phyloP scores from a whole-genome alignment of 1,140 invertebrate species.

The Phocides pigmalion region DNA sequence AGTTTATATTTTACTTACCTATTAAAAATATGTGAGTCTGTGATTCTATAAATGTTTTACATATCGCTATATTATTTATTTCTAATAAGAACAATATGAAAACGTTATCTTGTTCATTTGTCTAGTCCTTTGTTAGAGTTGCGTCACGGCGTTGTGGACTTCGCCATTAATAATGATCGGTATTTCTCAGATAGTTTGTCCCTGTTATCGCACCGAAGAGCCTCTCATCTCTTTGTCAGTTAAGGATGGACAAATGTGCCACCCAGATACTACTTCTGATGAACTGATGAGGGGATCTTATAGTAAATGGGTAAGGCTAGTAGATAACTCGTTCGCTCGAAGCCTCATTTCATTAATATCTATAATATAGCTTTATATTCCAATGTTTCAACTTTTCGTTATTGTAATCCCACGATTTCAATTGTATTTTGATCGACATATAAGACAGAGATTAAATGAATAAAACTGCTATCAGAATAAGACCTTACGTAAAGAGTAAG shows the following conservation, averaged over 20 bases:
- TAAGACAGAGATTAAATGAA: too few species aligned
- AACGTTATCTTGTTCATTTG: constrained; percentile 76
- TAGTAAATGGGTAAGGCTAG: not conserved
- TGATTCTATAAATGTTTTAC: not conserved
- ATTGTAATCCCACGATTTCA: too few species aligned
- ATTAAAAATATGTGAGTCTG: too few species aligned
- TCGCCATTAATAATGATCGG: constrained; percentile 78
- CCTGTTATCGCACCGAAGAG: constrained; percentile 66
- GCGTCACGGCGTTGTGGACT: constrained; percentile 56
- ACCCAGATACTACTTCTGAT: constrained; percentile 62
- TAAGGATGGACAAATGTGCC: constrained; percentile 72
- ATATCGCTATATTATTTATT: constrained; percentile 4
- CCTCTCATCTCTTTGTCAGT: constrained; percentile 75
- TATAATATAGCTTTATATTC: too few species aligned
- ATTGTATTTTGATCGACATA: too few species aligned
- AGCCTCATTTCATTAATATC: too few species aligned
- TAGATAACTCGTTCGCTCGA: too few species aligned
- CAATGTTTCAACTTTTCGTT: too few species aligned
- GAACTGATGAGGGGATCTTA: constrained; percentile 7
- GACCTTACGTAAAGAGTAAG: too few species aligned
- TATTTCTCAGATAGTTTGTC: constrained; percentile 71
- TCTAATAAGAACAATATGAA: constrained; percentile 36
- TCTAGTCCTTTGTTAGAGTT: constrained; percentile 73
- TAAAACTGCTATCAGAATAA: too few species aligned
- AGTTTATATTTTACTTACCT: too few species aligned